Base-by-base conservation (phyloP, 64 coral and sea anemone genomes). In the Porites lutea region DNA sequence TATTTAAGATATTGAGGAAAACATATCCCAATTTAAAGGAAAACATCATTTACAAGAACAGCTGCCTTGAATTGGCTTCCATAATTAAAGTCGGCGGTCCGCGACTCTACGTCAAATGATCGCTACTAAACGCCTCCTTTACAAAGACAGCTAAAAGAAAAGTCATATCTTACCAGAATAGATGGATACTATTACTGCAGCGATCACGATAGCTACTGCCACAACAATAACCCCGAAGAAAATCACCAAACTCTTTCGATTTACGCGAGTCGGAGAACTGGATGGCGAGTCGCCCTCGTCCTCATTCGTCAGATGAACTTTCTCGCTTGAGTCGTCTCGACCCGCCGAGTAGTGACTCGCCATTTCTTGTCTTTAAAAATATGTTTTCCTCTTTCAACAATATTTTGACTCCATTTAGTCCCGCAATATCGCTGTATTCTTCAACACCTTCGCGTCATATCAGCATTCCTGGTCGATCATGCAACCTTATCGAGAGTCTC, bases 111-210 rank as follows among this genome's bases (percentile, higher is more conserved):
- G 44, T 47, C 47, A 79, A 45, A 60, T 71, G 37, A 66, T 59
- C 27, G 27, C 27, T 37, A 47, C 87, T 75, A 45, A 88, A 59
- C 52, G 46, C 48, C 27, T 59, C 47, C 51, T 49, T 60, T 23
- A 72, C 89, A 62, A 62, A 48, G 59, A 72, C n/a, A 83, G 13
- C 55, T 13, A 6, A 67, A 18, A 37, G 27, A 37, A 62, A 67
- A 52, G 49, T 47, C 11, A 72, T 48, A 11, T 20, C 88, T 87
- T 87, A 91, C 94, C 94, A 60, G 88, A 91, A 82, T 95, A 95
- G 3, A 91, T 51, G 82, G 83, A 59, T 11, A 88, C 49, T 16
- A 95, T 60, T 5, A 95, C 94, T 62, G 94, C 81, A 13, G 71
- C 52, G 6, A 88, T 14, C 16, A 95, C 71, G 23, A 95, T 20